Evolutionary conservation across 2,888 invertebrate genomes (phyloP).

Genomic region (Rhingia campestris): DNA sequence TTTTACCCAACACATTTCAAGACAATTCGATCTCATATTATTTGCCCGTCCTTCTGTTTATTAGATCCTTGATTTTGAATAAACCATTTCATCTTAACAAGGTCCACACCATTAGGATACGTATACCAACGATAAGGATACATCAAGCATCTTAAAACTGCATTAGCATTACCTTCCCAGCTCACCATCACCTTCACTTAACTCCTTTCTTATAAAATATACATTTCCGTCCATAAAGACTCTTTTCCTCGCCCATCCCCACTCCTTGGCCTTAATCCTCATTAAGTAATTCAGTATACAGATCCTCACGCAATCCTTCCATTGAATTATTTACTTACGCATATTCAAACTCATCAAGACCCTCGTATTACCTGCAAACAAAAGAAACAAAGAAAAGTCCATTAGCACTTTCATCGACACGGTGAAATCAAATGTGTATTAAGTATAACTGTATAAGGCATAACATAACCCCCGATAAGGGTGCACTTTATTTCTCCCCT

Average conservation of each 20-base stretch:
- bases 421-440: constrained; percentile 9
- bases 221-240: too few relatives aligned
- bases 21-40: too few relatives aligned
- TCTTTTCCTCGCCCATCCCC: background rate
- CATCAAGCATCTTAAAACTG: too few relatives aligned
- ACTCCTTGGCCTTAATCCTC: background rate
- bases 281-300: background rate
- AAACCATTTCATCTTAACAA: too few relatives aligned
- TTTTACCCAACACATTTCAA: too few relatives aligned
- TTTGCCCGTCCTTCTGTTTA: too few relatives aligned
- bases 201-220: background rate
- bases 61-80: too few relatives aligned
- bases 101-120: too few relatives aligned
- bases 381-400: constrained; percentile 48
- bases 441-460: background rate
- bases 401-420: constrained; percentile 46
- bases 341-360: constrained; percentile 42
- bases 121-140: too few relatives aligned
- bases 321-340: constrained; percentile 39
- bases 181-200: background rate
- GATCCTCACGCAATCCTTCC: background rate
- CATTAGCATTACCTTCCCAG: background rate
- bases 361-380: constrained; percentile 52
- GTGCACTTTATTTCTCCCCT: background rate
- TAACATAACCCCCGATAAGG: constrained; percentile 3